Conservation (phyloP, 2,797 vertebrate species). For the Manis crassicaudata region DNA sequence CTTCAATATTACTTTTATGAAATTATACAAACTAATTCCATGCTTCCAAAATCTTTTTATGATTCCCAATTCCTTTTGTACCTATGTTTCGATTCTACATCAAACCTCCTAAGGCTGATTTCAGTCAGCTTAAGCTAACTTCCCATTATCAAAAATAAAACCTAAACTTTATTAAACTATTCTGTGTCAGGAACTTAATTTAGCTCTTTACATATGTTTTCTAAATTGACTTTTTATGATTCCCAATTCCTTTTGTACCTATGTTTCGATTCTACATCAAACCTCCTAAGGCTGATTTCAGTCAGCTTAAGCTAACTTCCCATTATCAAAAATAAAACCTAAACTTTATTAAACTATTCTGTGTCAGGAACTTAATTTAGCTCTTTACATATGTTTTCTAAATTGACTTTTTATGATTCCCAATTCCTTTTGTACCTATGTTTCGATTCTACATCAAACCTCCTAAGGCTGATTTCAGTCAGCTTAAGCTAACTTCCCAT, state of each 20-base stretch:
- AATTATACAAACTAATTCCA: not conserved
- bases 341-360: not conserved
- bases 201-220: not conserved
- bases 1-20: not conserved
- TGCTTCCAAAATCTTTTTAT: not conserved
- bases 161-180: not conserved
- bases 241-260: not conserved
- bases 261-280: not conserved
- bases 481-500: not conserved
- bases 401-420: too few relatives aligned
- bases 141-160: not conserved
- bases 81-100: not conserved
- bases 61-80: not conserved
- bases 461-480: not conserved
- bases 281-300: not conserved
- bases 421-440: not conserved
- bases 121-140: not conserved
- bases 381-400: not conserved
- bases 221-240: not conserved
- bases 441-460: not conserved
- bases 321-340: not conserved
- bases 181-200: not conserved
- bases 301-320: not conserved
- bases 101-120: not conserved
- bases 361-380: constrained; percentile 11